These are phyloP conservation scores for Myiagra hebetior DNA, from an alignment of 2,113 vertebrate species.

Conservation along the genomic window DNA sequence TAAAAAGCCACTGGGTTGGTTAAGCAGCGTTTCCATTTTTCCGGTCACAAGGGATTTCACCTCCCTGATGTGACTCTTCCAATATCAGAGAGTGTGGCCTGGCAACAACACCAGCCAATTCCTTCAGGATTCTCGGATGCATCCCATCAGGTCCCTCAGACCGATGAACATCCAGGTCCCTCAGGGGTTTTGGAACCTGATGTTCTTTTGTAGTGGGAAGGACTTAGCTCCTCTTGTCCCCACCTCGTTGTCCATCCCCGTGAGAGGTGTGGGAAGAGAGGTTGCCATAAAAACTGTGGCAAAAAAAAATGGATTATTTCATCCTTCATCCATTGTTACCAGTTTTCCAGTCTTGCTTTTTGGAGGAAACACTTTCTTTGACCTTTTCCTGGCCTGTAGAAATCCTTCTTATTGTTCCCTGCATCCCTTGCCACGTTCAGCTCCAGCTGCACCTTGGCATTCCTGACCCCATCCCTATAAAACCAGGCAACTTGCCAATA, in stretches of 20 bases:
- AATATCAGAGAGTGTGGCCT: rapidly evolving
- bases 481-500: not conserved
- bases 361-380: rapidly evolving
- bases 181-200: not conserved
- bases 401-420: not conserved
- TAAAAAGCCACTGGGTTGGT: not conserved
- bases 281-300: not conserved
- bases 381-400: not conserved
- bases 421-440: not conserved
- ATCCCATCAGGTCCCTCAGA: not conserved
- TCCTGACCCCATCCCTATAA: not conserved
- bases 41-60: not conserved
- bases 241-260: not conserved
- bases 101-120: not conserved
- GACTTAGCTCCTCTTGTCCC: not conserved
- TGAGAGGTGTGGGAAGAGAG: not conserved
- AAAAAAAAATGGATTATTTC: not conserved
- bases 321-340: not conserved
- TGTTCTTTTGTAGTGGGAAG: not conserved
- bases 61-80: not conserved
- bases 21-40: not conserved
- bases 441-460: not conserved
- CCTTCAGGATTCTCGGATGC: not conserved
- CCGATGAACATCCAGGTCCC: not conserved
- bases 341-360: not conserved